Evolutionary conservation across 1,140 invertebrate genomes (phyloP), one percentile per base, ranked within the genome.

Genomic region (Nasonia giraulti): DNA sequence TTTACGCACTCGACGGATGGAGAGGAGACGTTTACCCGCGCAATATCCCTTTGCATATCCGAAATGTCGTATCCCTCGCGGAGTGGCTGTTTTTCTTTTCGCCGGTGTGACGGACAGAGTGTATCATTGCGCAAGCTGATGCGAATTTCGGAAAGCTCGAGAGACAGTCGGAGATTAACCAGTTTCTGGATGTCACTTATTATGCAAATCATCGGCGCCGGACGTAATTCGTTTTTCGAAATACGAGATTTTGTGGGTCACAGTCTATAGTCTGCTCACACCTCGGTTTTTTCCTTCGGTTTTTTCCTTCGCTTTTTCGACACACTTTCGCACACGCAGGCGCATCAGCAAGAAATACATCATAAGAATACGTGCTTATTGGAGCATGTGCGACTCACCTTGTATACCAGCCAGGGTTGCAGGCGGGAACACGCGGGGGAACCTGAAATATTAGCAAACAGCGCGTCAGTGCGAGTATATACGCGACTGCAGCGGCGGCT

Each of bases 351-450:
- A 44, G 40, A 44, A 44, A 44, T 44, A 44, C 7, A 44, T 44
- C 8, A 44, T 8, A 44, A 8, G 8, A 8, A 80, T 73, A 37
- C 66, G 78, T 23, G 74, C 80, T 62, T 69, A 79, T 80, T 82
- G 81, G 83, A 80, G 47, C 66, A 86, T 62, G 76, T 78, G 55
- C 17, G 85, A 89, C 91, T 91, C 89, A 93, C 93, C 92, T 93
- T 92, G 93, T 92, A 93, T 89, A 87, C 92, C 91, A 91, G 93
- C 91, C 92, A 93, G 92, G 88, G 92, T 92, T 91, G 91, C 91
- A 88, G 92, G 91, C 88, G 91, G 90, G 90, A 92, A 93, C 92
- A 93, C 93, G 89, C 91, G 92, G 91, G 92, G 91, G 89, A 93
- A 90, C 92, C 93, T 93, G 86, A 85, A 90, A 91, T 73, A 87